Evolutionary conservation across 2,888 invertebrate species (phyloP), one percentile per base, ranked within the genome.

Genomic region (Dasysyrphus tricinctus): DNA sequence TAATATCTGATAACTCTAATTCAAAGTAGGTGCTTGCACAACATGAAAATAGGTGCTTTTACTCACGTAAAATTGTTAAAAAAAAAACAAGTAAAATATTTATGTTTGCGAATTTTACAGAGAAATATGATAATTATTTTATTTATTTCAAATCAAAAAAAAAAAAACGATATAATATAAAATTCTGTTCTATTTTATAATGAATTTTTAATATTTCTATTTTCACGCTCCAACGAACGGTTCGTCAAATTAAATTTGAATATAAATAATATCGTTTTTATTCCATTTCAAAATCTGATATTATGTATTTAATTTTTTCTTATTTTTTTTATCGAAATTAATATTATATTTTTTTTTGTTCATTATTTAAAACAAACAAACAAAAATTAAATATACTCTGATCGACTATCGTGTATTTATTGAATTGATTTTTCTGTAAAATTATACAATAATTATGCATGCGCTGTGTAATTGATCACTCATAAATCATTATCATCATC

Each of bases 211-310:
- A 81, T 29, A 74, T 85, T 85, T 85, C 85, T 85, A 85, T 85
- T 85, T 85, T 85, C 85, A 85, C 85, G 85, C 85, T 81, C 39
- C 80, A 67, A 73, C 76, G 76, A 73, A 56, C 81, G 85, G 81
- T 81, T 81, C 63, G 73, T 81, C 77, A 49, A 67, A 72, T 65
- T 51, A 42, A 47, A 29, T 24, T 56, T 44, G 49, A 29, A 54
- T 61, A 24, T 39, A 24, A 57, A 57, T 44, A 49, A 73, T 34
- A 57, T 61, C 67, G 16, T 70, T 63, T 44, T 59, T 56, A 42
- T 57, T 44, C 24, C 54, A 39, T 56, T 74, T 69, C 19, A 61
- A 69, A 61, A 67, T 83, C 49, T 29, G 37, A 49, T 51, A 16
- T 63, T 34, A 42, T 49, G 3, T 63, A n/a, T 59, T 34, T 44